These are phyloP conservation scores for Orgyia antiqua DNA, from an alignment of 2,888 invertebrate genomes.

Conservation along the genomic window DNA sequence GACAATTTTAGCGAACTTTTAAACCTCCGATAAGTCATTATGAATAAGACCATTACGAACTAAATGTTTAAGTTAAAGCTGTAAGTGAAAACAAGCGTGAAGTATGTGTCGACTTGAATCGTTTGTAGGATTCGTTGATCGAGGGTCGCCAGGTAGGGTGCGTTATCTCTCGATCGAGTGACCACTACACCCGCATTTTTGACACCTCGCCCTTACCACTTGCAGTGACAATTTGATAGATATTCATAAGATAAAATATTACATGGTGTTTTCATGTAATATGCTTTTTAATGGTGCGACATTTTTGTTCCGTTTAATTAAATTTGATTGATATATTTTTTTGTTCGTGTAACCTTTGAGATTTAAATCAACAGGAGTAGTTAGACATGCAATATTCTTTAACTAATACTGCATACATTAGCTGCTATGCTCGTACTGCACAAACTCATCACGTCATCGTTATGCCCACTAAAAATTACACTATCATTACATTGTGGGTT, in stretches of 20 bases:
- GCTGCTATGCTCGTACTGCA: too few relatives aligned
- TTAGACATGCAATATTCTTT: too few relatives aligned
- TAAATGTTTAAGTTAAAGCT: conserved; percentile 1
- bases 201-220: conserved; percentile 31
- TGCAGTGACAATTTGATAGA: conserved; percentile 48
- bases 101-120: conserved; percentile 18
- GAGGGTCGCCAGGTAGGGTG: conserved; percentile 25
- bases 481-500: too few relatives aligned
- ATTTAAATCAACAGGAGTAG: too few relatives aligned
- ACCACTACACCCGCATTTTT: conserved; percentile 31
- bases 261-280: conserved; percentile 55
- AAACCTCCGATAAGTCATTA: too few relatives aligned
- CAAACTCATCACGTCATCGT: too few relatives aligned
- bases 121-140: conserved; percentile 12
- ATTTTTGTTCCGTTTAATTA: conserved; percentile 31
- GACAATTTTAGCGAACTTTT: too few relatives aligned
- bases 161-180: conserved; percentile 27
- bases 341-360: too few relatives aligned
- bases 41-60: too few relatives aligned
- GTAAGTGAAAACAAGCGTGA: conserved; percentile 23
- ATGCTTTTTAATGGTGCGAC: conserved; percentile 12
- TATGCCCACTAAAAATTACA: too few relatives aligned
- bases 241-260: conserved; percentile 43
- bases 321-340: conserved; percentile 10
- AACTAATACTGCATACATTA: too few relatives aligned